Evolutionary conservation across 2,888 invertebrate species (phyloP), one percentile per base, ranked within the genome.

Genomic region (Drosophila anomalata): DNA sequence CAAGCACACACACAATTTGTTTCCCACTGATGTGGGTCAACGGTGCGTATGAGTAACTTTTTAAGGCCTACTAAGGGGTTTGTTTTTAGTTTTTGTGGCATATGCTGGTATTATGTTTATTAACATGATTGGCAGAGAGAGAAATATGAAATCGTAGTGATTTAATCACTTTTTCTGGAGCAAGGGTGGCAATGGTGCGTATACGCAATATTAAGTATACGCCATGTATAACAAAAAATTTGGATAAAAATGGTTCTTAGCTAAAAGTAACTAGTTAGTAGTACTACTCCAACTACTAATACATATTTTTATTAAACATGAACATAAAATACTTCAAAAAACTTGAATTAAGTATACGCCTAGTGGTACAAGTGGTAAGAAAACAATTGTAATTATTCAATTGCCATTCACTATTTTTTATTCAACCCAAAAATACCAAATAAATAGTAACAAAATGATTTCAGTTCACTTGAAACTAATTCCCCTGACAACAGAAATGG

Each of bases 1-100:
- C 7, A 50, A 3, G 2, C 29, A 44, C 9, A 11, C 20, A 63
- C n/a, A 20, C 14, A n/a, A 62, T 59, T 47, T 36, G 46, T 51
- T 59, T 36, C 20, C 17, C 12, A 24, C 39, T 41, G 62, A 33
- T 73, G 75, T 72, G 46, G 83, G 78, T 75, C 81, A 78, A 65
- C 68, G 75, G 76, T 84, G 79, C 84, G 79, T 83, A 76, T 84
- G 73, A 73, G 76, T 76, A 72, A 78, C 12, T 67, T 46, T 39
- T 29, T 29, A 9, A 29, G 9, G 29, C 29, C 29, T 29, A 36
- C 41, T 17, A 31, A 31, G 24, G 41, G 39, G 17, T 48, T 11
- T 8, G 3, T n/a, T 36, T 39, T 22, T 29, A 24, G 31, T 48
- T 39, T 48, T 14, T 11, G 8, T 14, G 36, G 67, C 53, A 41